Evolutionary conservation across 2,113 vertebrate species (phyloP).

Genomic region (Salvelinus namaycush): DNA sequence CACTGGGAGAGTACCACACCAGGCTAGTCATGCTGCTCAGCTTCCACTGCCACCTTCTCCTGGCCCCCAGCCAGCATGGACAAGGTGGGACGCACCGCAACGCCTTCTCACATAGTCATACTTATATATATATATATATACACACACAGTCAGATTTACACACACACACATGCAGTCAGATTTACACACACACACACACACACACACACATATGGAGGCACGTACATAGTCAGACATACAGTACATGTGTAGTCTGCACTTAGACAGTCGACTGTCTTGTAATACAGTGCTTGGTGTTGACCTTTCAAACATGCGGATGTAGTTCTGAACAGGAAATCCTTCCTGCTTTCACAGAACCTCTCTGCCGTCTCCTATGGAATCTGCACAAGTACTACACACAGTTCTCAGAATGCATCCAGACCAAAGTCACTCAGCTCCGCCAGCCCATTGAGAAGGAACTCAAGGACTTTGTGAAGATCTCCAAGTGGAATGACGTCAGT

Average conservation of each 20-base stretch:
- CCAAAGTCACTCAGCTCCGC: constrained; percentile 83
- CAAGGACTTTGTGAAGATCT: constrained; percentile 98
- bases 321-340: neutral
- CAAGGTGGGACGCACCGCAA: constrained; percentile 75
- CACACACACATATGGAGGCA: too few species aligned
- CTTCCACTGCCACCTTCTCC: constrained; percentile 93
- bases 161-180: too few species aligned
- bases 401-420: constrained; percentile 83
- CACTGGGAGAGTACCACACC: constrained; percentile 84
- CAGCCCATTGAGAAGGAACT: constrained; percentile 94
- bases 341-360: constrained; percentile 70
- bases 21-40: constrained; percentile 84
- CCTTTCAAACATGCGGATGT: neutral
- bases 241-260: neutral
- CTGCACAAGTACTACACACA: constrained; percentile 91
- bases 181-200: too few species aligned
- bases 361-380: constrained; percentile 93
- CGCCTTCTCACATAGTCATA: neutral
- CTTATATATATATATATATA: too few species aligned
- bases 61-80: constrained; percentile 78
- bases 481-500: constrained; percentile 94
- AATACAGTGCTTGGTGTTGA: neutral
- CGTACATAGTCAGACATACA: too few species aligned
- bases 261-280: neutral
- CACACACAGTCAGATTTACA: too few species aligned